Evolutionary conservation across 2,797 vertebrate genomes (phyloP), one percentile per base, ranked within the genome.

Genomic region (Chloroceryle amazona): DNA sequence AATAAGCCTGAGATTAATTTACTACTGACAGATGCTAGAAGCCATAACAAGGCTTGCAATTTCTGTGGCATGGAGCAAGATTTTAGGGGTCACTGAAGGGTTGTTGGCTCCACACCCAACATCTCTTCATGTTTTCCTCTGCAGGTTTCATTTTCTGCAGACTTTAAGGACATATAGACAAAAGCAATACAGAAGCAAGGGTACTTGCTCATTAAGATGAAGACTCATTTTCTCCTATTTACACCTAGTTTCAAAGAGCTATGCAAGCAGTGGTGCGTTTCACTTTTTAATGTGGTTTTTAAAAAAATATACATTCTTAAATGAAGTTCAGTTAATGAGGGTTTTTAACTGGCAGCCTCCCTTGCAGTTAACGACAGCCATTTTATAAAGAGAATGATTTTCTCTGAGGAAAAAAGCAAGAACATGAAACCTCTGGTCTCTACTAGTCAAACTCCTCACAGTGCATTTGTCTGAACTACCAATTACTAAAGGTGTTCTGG

Each of bases 101-200:
- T 49, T 83, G 25, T 1, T 84, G 39, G n/a, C 47, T 86, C 74
- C 54, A 89, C 33, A 86, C 13, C 16, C 63, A 74, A 82, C 37
- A 21, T 67, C 51, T 62, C 46, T 52, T 37, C n/a, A 13, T 21
- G 25, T 54, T 71, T 84, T 86, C 47, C 78, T 93, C 57, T 33
- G n/a, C 29, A 87, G 49, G 67, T 95, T 90, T 94, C 90, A 68
- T 76, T 89, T 87, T 93, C 72, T 49, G n/a, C 14, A 52, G 42
- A 20, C 62, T 90, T 88, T 55, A 49, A 66, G 60, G 16, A 70
- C 44, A 29, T 13, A 14, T 0, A 63, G 31, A 19, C 18, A 70
- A 54, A 78, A 67, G 58, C 19, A 78, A 29, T 1, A 70, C 0
- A 81, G 62, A 44, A 86, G 58, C 19, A 91, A 65, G 18, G 16